Base-by-base conservation (phyloP, 1,140 invertebrate species). In the Dreissena polymorpha region DNA sequence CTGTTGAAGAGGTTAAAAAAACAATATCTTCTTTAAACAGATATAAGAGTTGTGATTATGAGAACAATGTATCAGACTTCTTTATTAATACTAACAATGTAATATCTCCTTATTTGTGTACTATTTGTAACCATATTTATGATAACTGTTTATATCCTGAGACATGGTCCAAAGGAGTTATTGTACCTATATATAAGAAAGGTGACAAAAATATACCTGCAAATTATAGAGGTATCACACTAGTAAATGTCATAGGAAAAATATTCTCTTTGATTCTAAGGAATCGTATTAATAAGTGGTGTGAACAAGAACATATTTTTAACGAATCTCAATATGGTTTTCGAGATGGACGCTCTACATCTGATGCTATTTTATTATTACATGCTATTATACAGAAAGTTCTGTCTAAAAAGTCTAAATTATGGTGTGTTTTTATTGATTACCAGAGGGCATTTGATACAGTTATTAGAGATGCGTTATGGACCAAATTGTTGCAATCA, bases 311-410 rank as follows among this genome's bases (percentile, higher is more conserved):
- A n/a, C 16, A 70, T 69, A 27, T 79, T 13, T 65, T 77, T 77
- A 50, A 65, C 55, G 63, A 68, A 51, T 49, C 10, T 65, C 74
- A 79, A 23, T 53, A 27, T 70, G 76, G 76, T 60, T 68, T 79
- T 55, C 49, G 77, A n/a, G 55, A 60, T 71, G 60, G 55, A 10
- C 68, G 60, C 50, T 80, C 77, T 57, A 80, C 77, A 60, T 53
- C 68, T 60, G 77, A 80, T 80, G 68, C 67, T 72, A 72, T 80
- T 25, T 71, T 80, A 25, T 27, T 71, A 63, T 27, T 80, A 49
- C 67, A 80, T 72, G 50, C 77, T 71, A 72, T 80, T 71, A 70
- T 72, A 6, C 67, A 71, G 50, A 80, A 80, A 60, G 67, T 70
- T n/a, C 27, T 80, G 39, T 68, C 65, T 55, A 78, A 78, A 72